Percentiles rank a stretch among this genome's conserved stretches.
phyloP scores from a whole-genome alignment of 2,888 invertebrate species.

The Aethes cnicana region DNA sequence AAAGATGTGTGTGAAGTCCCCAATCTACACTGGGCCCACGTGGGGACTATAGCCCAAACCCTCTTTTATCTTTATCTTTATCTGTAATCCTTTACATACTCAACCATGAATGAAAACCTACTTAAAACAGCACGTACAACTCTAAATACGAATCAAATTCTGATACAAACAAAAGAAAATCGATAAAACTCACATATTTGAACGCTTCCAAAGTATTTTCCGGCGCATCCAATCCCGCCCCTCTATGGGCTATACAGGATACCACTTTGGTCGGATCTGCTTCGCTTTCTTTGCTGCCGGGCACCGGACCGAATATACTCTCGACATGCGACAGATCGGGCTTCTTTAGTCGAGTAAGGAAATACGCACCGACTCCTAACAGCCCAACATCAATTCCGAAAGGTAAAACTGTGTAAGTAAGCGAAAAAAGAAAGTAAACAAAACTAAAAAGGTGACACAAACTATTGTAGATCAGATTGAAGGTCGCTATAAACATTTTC shows the following conservation, averaged over 20 bases:
- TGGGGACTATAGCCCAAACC: no score
- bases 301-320: slow-evolving; percentile 81
- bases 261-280: slow-evolving; percentile 72
- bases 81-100: no score
- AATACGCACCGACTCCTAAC: slow-evolving; percentile 61
- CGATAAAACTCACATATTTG: slow-evolving; percentile 79
- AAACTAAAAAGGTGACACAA: slow-evolving; percentile 51
- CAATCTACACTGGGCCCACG: no score
- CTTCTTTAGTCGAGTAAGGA: slow-evolving; percentile 58
- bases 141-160: no score
- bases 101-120: neutral
- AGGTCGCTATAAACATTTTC: slow-evolving; percentile 60
- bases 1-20: no score
- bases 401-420: slow-evolving; percentile 67
- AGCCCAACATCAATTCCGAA: slow-evolving; percentile 66
- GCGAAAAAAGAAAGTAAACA: slow-evolving; percentile 51
- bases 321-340: slow-evolving; percentile 63
- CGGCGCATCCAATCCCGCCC: slow-evolving; percentile 89
- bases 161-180: no score
- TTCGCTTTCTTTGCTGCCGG: slow-evolving; percentile 66
- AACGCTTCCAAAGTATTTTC: slow-evolving; percentile 90
- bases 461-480: slow-evolving; percentile 51
- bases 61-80: no score
- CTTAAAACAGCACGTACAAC: neutral
- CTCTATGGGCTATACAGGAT: slow-evolving; percentile 88